phyloP scores from a whole-genome alignment of 2,113 vertebrate species.

The Sialia sialis region DNA sequence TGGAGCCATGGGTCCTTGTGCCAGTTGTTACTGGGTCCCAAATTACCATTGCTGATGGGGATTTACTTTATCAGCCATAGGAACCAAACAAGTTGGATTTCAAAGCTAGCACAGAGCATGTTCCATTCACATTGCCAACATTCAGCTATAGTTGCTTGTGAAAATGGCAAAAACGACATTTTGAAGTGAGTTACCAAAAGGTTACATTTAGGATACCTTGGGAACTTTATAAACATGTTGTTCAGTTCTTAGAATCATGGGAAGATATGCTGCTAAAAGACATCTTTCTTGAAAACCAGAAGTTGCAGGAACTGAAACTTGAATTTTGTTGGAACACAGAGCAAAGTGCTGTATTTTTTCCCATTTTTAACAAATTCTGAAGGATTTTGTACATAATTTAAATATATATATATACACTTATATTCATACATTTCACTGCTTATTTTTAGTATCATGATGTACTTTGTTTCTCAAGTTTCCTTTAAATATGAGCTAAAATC shows the following conservation, averaged over 20 bases:
- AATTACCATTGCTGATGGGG: neutral
- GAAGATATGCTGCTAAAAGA: neutral
- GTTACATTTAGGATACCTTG: neutral
- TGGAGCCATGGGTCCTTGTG: accelerated
- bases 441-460: neutral
- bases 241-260: neutral
- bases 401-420: too few species aligned
- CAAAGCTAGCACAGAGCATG: neutral
- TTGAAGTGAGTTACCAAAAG: neutral
- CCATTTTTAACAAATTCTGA: neutral
- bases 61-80: neutral
- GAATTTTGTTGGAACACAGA: neutral
- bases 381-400: neutral
- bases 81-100: neutral
- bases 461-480: neutral
- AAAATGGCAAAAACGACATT: neutral
- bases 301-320: neutral
- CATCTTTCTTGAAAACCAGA: neutral
- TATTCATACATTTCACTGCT: neutral
- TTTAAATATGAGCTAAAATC: neutral
- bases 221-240: neutral
- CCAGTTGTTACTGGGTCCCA: neutral
- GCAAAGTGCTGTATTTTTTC: neutral
- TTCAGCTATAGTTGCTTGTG: neutral
- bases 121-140: accelerated